Evolutionary conservation across 2,888 invertebrate genomes (phyloP).

Genomic region (Agrochola lota): DNA sequence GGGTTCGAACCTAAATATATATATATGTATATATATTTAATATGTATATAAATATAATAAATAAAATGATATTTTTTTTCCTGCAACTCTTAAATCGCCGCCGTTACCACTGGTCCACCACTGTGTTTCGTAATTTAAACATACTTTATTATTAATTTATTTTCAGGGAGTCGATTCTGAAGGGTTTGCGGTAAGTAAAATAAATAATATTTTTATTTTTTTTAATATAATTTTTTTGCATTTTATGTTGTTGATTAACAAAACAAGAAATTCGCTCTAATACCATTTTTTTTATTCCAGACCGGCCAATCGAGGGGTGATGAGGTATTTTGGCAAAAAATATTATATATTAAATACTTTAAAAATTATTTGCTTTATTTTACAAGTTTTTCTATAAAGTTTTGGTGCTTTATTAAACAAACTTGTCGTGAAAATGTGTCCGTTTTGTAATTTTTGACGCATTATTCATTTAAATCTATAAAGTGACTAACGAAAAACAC

Average conservation of each 20-base stretch:
- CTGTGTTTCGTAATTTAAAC: not conserved
- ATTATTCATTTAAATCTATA: too few species aligned
- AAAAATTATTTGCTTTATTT: too few species aligned
- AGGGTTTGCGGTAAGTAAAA: constrained; percentile 83
- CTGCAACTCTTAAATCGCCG: too few species aligned
- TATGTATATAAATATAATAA: too few species aligned
- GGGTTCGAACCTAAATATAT: too few species aligned
- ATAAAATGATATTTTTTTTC: too few species aligned
- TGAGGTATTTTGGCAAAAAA: constrained; percentile 70
- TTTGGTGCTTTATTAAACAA: not conserved
- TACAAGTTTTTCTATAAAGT: too few species aligned
- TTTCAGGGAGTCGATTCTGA: constrained; percentile 86
- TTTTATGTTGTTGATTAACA: not conserved
- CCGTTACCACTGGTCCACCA: too few species aligned
- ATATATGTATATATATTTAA: too few species aligned
- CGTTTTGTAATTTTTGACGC: not conserved
- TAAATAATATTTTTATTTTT: too few species aligned
- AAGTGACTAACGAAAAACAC: not conserved
- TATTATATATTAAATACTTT: not conserved
- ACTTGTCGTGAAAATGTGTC: too few species aligned
- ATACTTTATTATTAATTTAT: constrained; percentile 4
- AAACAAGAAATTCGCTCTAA: not conserved
- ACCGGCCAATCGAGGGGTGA: constrained; percentile 83
- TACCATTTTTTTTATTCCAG: constrained; percentile 63
- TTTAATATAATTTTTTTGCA: too few species aligned